phyloP scores from a whole-genome alignment of 2,113 vertebrate genomes.

The Psilopsiagon aymara region DNA sequence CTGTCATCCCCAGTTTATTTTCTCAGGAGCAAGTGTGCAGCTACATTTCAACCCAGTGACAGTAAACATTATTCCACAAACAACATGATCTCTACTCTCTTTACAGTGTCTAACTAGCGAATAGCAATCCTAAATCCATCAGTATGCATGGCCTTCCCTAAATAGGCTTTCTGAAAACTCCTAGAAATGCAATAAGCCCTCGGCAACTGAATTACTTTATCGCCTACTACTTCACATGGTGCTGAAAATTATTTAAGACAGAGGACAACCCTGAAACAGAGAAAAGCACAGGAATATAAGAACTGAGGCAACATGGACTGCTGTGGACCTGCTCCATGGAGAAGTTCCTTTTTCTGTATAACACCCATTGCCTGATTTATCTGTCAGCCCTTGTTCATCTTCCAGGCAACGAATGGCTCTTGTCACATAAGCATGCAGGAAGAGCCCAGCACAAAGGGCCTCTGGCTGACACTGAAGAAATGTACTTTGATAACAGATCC shows the following conservation, averaged over 20 bases:
- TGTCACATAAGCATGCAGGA: neutral
- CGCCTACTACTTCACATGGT: neutral
- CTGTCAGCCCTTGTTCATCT: neutral
- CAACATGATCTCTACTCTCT: neutral
- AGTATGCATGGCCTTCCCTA: neutral
- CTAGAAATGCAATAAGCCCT: neutral
- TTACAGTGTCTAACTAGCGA: slow-evolving; percentile 4
- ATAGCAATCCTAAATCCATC: slow-evolving; percentile 10
- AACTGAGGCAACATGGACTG: rapidly evolving
- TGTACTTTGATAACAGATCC: neutral
- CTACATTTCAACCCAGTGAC: slow-evolving; percentile 25
- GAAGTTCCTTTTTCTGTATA: neutral
- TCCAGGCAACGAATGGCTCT: neutral
- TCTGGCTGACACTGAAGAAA: neutral
- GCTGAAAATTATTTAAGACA: slow-evolving; percentile 3
- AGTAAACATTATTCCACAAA: slow-evolving; percentile 9
- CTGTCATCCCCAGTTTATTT: slow-evolving; percentile 25
- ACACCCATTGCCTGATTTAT: neutral
- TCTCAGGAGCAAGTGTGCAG: neutral
- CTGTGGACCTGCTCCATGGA: neutral
- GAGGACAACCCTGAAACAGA: neutral
- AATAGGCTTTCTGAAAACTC: slow-evolving; percentile 14
- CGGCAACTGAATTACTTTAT: slow-evolving; percentile 7
- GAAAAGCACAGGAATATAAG: neutral
- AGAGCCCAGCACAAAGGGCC: neutral